These are phyloP conservation scores for Scopus umbretta DNA, from an alignment of 2,113 vertebrate genomes.

Conservation along the genomic window DNA sequence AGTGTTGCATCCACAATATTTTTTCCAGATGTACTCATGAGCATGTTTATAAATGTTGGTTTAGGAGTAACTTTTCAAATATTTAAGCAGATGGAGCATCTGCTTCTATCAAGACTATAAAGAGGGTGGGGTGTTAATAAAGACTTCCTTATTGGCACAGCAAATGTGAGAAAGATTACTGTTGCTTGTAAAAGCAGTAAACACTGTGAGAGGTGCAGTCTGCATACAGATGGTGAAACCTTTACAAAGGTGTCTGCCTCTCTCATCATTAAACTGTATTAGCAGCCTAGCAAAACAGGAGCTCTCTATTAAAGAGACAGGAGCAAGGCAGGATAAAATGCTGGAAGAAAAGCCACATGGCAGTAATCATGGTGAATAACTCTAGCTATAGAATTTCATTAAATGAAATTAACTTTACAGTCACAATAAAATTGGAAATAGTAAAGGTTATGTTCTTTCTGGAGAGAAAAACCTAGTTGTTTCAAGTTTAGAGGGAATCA, in stretches of 20 bases:
- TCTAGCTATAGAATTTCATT: conserved; percentile 49
- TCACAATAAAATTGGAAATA: conserved; percentile 38
- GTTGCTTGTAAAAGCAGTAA: conserved; percentile 25
- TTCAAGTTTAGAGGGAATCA: not conserved
- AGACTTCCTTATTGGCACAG: conserved; percentile 11
- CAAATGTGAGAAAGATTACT: conserved; percentile 7
- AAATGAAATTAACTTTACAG: conserved; percentile 58
- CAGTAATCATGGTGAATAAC: conserved; percentile 33
- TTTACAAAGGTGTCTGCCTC: not conserved
- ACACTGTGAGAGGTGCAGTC: not conserved
- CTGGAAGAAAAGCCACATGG: conserved; percentile 3
- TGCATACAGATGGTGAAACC: not conserved
- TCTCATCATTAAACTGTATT: not conserved
- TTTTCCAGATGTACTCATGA: not conserved
- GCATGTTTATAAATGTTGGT: not conserved
- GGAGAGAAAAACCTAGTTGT: not conserved
- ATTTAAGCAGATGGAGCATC: conserved; percentile 36
- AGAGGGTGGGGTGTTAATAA: conserved; percentile 7
- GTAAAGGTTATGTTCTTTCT: conserved; percentile 43
- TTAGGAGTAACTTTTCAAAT: conserved; percentile 30
- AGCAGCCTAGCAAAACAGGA: not conserved
- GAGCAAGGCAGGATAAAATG: not conserved
- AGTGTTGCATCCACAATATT: not conserved
- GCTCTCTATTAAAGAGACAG: not conserved
- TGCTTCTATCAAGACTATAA: not conserved